phyloP scores from a whole-genome alignment of 2,888 invertebrate species.

The Quadroppia sp. region DNA sequence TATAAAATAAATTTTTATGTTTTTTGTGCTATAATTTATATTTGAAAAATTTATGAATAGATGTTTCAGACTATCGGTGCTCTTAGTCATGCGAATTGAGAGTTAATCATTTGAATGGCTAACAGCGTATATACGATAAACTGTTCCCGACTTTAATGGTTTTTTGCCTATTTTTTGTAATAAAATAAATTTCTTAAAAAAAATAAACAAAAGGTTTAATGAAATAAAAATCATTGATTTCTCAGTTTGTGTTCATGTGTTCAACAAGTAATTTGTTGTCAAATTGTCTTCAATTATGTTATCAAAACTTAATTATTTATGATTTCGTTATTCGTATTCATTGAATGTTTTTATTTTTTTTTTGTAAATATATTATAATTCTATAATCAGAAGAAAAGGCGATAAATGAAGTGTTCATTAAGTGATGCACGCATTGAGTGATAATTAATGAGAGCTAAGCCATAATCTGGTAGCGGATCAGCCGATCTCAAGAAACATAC shows the following conservation, averaged over 20 bases:
- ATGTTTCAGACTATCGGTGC: constrained; percentile 15
- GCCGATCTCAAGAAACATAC: neutral
- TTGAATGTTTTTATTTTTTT: neutral
- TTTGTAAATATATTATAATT: neutral
- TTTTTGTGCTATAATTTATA: neutral
- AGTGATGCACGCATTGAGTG: constrained; percentile 16
- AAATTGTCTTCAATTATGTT: neutral
- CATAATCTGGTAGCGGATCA: constrained; percentile 31
- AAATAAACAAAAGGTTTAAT: neutral
- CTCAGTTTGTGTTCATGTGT: neutral
- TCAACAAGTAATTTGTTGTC: neutral
- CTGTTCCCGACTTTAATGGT: constrained; percentile 5
- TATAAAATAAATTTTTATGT: constrained; percentile 29
- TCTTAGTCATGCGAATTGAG: constrained; percentile 21
- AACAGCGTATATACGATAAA: constrained; percentile 4
- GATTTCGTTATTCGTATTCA: neutral
- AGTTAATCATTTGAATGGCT: constrained; percentile 35
- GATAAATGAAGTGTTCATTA: constrained; percentile 3
- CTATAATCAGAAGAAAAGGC: constrained; percentile 23
- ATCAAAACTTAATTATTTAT: neutral
- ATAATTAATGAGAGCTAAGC: constrained; percentile 18
- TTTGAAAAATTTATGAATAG: constrained; percentile 10
- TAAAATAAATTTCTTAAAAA: neutral
- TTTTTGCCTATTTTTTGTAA: constrained; percentile 5
- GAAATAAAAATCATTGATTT: neutral